Evolutionary conservation across 2,797 vertebrate species (phyloP).

Genomic region (Neomorphus geoffroyi): DNA sequence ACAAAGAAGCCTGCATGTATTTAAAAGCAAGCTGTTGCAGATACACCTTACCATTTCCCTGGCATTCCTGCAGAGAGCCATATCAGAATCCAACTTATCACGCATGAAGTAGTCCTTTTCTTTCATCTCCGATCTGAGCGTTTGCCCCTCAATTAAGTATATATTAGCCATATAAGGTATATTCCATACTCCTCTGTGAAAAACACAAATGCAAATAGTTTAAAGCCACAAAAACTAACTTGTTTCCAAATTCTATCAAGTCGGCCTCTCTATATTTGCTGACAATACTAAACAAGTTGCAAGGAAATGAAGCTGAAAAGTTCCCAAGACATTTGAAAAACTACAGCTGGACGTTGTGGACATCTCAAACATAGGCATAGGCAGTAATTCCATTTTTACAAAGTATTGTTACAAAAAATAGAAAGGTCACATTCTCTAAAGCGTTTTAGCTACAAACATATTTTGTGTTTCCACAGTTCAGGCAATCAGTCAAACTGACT

Average conservation of each 20-base stretch:
- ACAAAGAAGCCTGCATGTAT: not conserved
- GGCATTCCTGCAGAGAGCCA: slow-evolving; percentile 92
- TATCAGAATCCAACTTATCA: slow-evolving; percentile 95
- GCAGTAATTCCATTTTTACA: not conserved
- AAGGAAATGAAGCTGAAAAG: not conserved
- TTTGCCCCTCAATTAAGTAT: slow-evolving; percentile 90
- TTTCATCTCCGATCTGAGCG: slow-evolving; percentile 88
- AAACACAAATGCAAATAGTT: slow-evolving; percentile 65
- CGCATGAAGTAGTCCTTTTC: slow-evolving; percentile 92
- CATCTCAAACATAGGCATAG: not conserved
- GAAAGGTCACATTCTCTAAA: not conserved
- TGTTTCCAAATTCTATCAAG: not conserved
- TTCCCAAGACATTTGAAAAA: not conserved
- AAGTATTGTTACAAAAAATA: not conserved
- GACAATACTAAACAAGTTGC: not conserved
- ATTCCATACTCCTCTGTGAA: slow-evolving; percentile 93
- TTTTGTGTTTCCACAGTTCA: slow-evolving; percentile 1
- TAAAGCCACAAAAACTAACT: slow-evolving; percentile 25
- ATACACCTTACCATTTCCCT: slow-evolving; percentile 90
- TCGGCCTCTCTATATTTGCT: not conserved
- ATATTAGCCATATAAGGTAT: slow-evolving; percentile 95
- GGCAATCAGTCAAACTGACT: not conserved
- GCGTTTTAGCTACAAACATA: not conserved
- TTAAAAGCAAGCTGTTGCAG: not conserved
- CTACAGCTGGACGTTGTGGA: not conserved